Conservation (phyloP, 2,113 vertebrate genomes). For the Collichthys lucidus region DNA sequence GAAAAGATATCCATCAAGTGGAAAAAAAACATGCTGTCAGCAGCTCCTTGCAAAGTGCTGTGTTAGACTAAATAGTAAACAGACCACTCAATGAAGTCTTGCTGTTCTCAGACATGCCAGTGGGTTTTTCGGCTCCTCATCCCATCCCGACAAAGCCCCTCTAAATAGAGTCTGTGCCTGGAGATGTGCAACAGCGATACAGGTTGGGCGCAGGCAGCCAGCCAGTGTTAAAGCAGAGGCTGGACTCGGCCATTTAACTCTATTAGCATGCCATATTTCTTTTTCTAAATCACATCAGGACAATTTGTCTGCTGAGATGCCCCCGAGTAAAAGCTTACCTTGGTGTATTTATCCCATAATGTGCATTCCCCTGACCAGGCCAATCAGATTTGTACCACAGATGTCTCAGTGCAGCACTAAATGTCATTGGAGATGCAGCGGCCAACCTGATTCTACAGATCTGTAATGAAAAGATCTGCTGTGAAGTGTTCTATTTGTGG, state of each 20-base stretch:
- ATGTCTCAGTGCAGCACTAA: conserved; percentile 53
- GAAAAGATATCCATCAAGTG: conserved; percentile 38
- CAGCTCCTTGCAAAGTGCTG: conserved; percentile 53
- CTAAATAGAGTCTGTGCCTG: conserved; percentile 33
- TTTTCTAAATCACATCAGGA: conserved; percentile 85
- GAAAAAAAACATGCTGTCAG: conserved; percentile 55
- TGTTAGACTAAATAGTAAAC: conserved; percentile 35
- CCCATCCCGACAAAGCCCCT: conserved; percentile 19
- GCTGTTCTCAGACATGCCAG: conserved; percentile 33
- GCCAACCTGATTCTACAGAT: conserved; percentile 26
- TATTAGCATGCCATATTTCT: conserved; percentile 74
- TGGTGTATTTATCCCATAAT: conserved; percentile 67
- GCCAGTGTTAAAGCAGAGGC: conserved; percentile 59
- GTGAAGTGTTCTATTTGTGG: conserved; percentile 21
- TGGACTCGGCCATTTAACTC: conserved; percentile 64
- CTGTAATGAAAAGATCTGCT: conserved; percentile 49
- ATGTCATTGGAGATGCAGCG: conserved; percentile 36
- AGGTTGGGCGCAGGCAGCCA: conserved; percentile 41
- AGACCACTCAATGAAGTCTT: conserved; percentile 31
- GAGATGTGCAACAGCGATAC: conserved; percentile 49
- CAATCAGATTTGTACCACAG: conserved; percentile 64
- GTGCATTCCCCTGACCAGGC: conserved; percentile 69
- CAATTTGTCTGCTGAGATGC: conserved; percentile 73
- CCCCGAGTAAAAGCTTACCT: conserved; percentile 76
- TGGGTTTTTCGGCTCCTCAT: conserved; percentile 37